Conservation (phyloP, 2,888 invertebrate species). For the Cartodere bifasciata region DNA sequence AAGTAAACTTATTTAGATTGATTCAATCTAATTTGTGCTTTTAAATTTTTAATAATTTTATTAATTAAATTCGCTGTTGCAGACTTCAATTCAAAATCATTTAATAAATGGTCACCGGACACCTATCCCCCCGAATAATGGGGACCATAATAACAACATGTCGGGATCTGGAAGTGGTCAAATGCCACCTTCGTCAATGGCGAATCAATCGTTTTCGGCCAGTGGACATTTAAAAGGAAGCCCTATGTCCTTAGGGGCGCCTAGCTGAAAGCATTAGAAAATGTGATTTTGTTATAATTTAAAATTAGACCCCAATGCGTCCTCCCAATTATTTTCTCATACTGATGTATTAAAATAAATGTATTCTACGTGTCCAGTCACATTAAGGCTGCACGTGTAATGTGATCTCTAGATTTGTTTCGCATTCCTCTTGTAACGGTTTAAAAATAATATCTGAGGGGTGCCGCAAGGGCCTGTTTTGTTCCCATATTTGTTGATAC, state of each 20-base stretch:
- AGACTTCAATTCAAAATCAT: conserved; percentile 31
- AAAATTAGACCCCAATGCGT: no score
- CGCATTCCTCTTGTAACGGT: no score
- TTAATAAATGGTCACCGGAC: conserved; percentile 42
- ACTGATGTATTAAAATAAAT: no score
- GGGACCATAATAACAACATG: conserved; percentile 60
- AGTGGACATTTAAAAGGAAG: conserved; percentile 35
- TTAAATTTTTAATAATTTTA: neutral
- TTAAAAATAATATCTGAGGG: no score
- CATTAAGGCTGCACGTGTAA: no score
- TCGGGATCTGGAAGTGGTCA: conserved; percentile 37
- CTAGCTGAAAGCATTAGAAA: conserved; percentile 47
- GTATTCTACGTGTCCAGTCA: no score
- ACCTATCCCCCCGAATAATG: conserved; percentile 34
- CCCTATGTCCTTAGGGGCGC: conserved; percentile 44
- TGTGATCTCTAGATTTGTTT: no score
- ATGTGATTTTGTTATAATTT: no score
- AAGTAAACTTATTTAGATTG: conserved; percentile 23
- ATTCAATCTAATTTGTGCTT: neutral
- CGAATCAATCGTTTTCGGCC: conserved; percentile 41
- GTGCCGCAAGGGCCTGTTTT: no score
- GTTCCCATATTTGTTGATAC: no score
- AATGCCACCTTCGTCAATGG: conserved; percentile 29
- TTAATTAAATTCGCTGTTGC: conserved; percentile 15
- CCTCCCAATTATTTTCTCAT: no score